Conservation (phyloP, 2,888 invertebrate species). For the Melanargia galathea region DNA sequence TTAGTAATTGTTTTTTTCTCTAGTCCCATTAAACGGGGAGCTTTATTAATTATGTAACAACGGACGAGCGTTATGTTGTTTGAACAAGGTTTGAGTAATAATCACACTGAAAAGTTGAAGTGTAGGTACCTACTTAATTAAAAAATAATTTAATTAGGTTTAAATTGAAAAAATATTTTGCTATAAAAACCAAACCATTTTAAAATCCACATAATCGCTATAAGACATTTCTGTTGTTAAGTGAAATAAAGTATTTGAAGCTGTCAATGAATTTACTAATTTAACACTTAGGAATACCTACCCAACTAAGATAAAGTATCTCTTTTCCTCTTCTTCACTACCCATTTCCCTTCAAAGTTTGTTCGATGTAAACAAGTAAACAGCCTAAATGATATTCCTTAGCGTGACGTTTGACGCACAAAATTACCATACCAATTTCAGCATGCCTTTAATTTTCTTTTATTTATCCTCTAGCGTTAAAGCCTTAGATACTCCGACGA, state of each 20-base stretch:
- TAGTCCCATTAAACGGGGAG: conserved; percentile 33
- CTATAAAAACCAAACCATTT: too few species aligned
- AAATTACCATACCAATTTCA: conserved; percentile 21
- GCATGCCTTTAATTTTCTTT: conserved; percentile 14
- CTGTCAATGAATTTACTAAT: too few species aligned
- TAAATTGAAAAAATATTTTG: too few species aligned
- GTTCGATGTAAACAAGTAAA: neutral
- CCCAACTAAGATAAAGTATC: too few species aligned
- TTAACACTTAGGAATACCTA: too few species aligned
- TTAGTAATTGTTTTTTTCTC: conserved; percentile 47
- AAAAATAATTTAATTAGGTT: neutral
- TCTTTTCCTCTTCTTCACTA: too few species aligned
- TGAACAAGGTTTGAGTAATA: conserved; percentile 25
- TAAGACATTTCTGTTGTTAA: too few species aligned
- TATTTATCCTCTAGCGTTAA: conserved; percentile 16
- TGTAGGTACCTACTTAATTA: conserved; percentile 10
- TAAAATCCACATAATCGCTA: too few species aligned
- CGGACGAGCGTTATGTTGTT: conserved; percentile 25
- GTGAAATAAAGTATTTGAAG: too few species aligned
- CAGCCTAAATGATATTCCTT: neutral
- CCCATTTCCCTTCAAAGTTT: neutral
- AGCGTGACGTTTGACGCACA: conserved; percentile 18
- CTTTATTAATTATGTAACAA: conserved; percentile 39
- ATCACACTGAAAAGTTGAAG: neutral
- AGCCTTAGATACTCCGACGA: conserved; percentile 15